A percentile compares a stretch with the other conserved stretches of the same genome.
These are phyloP conservation scores for Alouatta palliata DNA, from an alignment of 2,113 vertebrate genomes.

Conservation along the genomic window DNA sequence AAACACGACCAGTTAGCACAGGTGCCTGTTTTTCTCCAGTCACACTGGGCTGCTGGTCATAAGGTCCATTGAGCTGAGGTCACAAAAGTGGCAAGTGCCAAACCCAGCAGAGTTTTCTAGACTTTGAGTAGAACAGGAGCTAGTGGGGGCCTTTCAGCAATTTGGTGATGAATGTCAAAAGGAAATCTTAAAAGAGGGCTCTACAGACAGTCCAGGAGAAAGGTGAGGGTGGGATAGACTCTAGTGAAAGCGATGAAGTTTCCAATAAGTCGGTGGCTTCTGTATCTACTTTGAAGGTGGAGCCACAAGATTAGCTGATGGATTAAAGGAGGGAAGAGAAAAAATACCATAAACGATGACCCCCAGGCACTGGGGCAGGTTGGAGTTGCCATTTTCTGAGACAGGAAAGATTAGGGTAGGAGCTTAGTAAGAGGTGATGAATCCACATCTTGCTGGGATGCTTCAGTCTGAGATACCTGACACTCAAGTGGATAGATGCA, in stretches of 20 bases:
- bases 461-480: background rate
- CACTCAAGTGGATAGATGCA: background rate
- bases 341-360: fast-evolving
- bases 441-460: background rate
- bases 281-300: background rate
- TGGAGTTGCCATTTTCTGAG: background rate
- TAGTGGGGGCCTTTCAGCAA: background rate
- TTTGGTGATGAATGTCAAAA: background rate
- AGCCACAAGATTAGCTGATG: background rate
- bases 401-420: background rate
- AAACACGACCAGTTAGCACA: background rate
- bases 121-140: too few species aligned
- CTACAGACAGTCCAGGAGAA: background rate
- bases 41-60: fast-evolving
- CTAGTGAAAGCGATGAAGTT: too few species aligned
- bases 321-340: background rate
- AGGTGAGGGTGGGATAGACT: background rate
- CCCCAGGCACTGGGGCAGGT: fast-evolving
- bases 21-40: too few species aligned
- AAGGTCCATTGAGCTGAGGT: background rate
- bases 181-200: background rate
- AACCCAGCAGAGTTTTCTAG: background rate
- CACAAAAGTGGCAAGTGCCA: too few species aligned
- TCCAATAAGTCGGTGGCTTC: fast-evolving
- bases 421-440: background rate